Percentiles rank a stretch among this genome's conserved stretches.
These are phyloP conservation scores for Zosterops japonicus DNA, from an alignment of 2,113 vertebrate species.

Conservation along the genomic window DNA sequence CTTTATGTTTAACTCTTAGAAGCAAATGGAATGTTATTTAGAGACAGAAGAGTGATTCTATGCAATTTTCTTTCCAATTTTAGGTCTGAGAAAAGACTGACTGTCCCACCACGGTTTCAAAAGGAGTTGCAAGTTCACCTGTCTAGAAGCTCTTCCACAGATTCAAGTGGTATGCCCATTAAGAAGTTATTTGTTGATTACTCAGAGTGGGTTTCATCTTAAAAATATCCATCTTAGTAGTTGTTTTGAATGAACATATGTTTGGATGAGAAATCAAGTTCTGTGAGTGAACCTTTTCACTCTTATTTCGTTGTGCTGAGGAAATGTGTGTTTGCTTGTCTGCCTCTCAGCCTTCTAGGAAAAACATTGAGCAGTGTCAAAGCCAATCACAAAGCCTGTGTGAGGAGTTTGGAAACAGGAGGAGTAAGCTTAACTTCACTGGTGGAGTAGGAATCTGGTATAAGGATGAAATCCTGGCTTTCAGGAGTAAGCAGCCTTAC, in stretches of 20 bases:
- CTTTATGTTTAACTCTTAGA: not conserved
- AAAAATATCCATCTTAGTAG: not conserved
- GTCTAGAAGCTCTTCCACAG: constrained; percentile 55
- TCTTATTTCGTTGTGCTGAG: not conserved
- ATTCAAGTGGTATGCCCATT: constrained; percentile 66
- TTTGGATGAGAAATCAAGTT: not conserved
- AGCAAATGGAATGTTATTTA: not conserved
- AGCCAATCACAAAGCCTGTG: not conserved
- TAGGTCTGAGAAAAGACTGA: constrained; percentile 73
- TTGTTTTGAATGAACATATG: not conserved
- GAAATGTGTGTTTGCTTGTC: not conserved
- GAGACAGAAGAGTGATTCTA: not conserved
- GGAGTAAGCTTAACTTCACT: not conserved
- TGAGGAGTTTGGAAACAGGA: not conserved
- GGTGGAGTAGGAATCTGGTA: not conserved
- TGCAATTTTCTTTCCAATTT: not conserved
- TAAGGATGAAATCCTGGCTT: not conserved
- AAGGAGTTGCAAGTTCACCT: constrained; percentile 68
- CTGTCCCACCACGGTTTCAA: constrained; percentile 68
- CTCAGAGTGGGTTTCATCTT: not conserved
- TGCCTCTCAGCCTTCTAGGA: not conserved
- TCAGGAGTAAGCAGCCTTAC: not conserved
- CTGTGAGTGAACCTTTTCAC: not conserved
- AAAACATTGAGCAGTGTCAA: not conserved
- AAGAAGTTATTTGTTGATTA: not conserved